A percentile compares a stretch with the other conserved stretches of the same genome.
phyloP scores from a whole-genome alignment of 2,113 vertebrate species.

The Poecile atricapillus region DNA sequence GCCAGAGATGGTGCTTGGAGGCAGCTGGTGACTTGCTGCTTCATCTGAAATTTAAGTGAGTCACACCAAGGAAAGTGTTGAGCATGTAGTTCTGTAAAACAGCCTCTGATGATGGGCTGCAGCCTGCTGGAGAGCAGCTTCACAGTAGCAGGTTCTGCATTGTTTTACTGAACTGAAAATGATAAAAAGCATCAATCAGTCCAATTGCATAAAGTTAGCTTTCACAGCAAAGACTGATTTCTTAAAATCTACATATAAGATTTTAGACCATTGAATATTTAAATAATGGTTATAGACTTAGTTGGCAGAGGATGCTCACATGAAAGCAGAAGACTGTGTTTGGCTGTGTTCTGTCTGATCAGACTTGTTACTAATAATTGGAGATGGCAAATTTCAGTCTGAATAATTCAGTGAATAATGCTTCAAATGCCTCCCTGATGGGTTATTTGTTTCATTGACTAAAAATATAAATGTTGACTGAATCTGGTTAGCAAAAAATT shows the following conservation, averaged over 20 bases:
- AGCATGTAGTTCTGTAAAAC: background rate
- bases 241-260: background rate
- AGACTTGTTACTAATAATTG: background rate
- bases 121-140: background rate
- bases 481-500: background rate
- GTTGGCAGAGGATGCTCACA: background rate
- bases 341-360: background rate
- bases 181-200: accelerated
- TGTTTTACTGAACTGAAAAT: background rate
- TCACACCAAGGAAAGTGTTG: background rate
- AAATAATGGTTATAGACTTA: background rate
- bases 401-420: background rate
- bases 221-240: background rate
- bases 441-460: background rate
- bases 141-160: background rate
- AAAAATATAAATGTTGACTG: background rate
- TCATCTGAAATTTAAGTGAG: background rate
- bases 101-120: background rate
- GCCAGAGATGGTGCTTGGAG: background rate
- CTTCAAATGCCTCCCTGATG: background rate
- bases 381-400: background rate
- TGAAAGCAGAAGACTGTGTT: background rate
- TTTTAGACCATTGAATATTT: background rate
- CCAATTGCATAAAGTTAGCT: background rate
- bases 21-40: background rate